Evolutionary conservation across 2,888 invertebrate species (phyloP).

Genomic region (Cantharis rustica): DNA sequence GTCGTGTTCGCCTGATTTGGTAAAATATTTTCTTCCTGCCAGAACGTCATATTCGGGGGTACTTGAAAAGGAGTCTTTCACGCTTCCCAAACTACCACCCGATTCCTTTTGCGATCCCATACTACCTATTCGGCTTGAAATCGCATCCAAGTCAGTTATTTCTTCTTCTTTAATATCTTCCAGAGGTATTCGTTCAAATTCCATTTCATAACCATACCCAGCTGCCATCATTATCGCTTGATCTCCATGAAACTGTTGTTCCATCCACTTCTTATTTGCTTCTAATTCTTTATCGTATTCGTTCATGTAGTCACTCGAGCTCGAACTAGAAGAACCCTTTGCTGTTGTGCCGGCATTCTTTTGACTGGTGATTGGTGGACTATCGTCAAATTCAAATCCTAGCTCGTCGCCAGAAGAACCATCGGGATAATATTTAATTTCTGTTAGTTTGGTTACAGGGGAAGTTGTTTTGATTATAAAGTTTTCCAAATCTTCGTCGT

Average conservation of each 20-base stretch:
- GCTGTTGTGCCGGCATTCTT: constrained; percentile 44
- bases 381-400: constrained; percentile 73
- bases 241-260: constrained; percentile 84
- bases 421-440: constrained; percentile 57
- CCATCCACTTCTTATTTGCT: constrained; percentile 86
- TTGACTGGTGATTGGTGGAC: constrained; percentile 58
- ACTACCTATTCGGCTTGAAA: constrained; percentile 76
- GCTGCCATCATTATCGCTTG: constrained; percentile 64
- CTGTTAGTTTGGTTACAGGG: constrained; percentile 59
- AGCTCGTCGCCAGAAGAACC: constrained; percentile 65
- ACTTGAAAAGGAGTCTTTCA: constrained; percentile 88
- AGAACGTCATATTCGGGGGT: constrained; percentile 90
- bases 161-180: constrained; percentile 95
- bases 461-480: constrained; percentile 69
- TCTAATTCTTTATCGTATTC: constrained; percentile 66
- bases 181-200: constrained; percentile 80
- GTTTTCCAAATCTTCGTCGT: constrained; percentile 75
- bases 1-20: constrained; percentile 84
- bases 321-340: constrained; percentile 47
- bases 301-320: constrained; percentile 52
- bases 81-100: constrained; percentile 76
- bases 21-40: constrained; percentile 81
- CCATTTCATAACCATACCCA: constrained; percentile 73
- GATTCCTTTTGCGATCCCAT: constrained; percentile 78
- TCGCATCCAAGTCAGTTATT: constrained; percentile 79